These are phyloP conservation scores for Tenebrio molitor DNA, from an alignment of 1,140 invertebrate genomes.

Conservation along the genomic window DNA sequence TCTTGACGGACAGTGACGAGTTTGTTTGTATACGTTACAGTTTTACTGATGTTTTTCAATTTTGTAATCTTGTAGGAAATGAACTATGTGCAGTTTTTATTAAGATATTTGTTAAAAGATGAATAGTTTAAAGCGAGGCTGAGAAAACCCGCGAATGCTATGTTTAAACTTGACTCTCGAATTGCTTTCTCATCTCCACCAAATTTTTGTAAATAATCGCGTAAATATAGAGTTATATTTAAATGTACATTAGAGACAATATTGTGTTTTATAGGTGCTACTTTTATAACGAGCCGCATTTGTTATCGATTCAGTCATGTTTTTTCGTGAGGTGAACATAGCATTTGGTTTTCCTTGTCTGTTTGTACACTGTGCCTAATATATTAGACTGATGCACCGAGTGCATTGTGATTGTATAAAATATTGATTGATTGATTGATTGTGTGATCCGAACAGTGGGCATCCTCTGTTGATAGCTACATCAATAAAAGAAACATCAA, in stretches of 20 bases:
- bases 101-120: conserved; percentile 62
- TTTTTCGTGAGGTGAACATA: conserved; percentile 51
- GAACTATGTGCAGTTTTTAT: conserved; percentile 56
- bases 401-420: conserved; percentile 60
- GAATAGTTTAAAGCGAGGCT: conserved; percentile 63
- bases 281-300: conserved; percentile 6
- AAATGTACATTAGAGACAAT: conserved; percentile 5
- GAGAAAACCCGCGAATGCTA: conserved; percentile 55
- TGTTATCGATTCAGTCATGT: background rate
- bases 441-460: conserved; percentile 65
- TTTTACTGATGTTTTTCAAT: conserved; percentile 59
- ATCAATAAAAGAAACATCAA: conserved; percentile 60
- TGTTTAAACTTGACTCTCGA: conserved; percentile 51
- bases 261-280: conserved; percentile 41
- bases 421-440: conserved; percentile 52
- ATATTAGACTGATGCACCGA: conserved; percentile 61
- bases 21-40: conserved; percentile 61
- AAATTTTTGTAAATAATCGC: conserved; percentile 14
- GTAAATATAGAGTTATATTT: background rate
- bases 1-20: conserved; percentile 52
- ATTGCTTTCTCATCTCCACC: conserved; percentile 5
- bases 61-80: conserved; percentile 61
- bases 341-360: conserved; percentile 52
- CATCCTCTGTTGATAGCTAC: conserved; percentile 63
- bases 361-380: conserved; percentile 64